Evolutionary conservation across 2,797 vertebrate genomes (phyloP).

Genomic region (Tragopan temminckii): DNA sequence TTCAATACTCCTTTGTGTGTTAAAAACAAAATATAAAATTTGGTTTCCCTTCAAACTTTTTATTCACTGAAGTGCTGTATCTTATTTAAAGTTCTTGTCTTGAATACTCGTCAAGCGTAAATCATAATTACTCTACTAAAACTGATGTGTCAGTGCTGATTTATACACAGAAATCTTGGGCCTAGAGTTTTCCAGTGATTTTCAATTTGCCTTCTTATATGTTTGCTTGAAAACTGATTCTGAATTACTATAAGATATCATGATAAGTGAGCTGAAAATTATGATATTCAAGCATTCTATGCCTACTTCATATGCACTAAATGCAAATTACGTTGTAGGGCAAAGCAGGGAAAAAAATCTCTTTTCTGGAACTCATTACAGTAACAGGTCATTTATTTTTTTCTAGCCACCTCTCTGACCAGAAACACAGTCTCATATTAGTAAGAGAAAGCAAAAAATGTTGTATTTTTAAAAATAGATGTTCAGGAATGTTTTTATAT

Average conservation of each 20-base stretch:
- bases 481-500: neutral
- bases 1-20: neutral
- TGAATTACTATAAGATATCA: neutral
- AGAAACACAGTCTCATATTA: neutral
- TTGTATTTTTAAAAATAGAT: neutral
- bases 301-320: neutral
- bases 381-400: neutral
- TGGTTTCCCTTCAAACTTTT: neutral
- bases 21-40: neutral
- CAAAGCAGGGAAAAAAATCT: neutral
- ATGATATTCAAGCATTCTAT: neutral
- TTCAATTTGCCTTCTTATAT: neutral
- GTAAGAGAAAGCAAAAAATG: neutral
- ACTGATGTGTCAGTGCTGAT: neutral
- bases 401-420: neutral
- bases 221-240: neutral
- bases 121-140: neutral
- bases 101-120: neutral
- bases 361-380: neutral
- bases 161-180: neutral
- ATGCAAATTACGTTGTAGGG: neutral
- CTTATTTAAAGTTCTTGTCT: neutral
- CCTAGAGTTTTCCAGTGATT: neutral
- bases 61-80: neutral
- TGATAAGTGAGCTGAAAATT: neutral